Percentiles rank a stretch among this genome's conserved stretches.
Evolutionary conservation across 2,888 invertebrate genomes (phyloP).

Genomic region (Noctua comes): DNA sequence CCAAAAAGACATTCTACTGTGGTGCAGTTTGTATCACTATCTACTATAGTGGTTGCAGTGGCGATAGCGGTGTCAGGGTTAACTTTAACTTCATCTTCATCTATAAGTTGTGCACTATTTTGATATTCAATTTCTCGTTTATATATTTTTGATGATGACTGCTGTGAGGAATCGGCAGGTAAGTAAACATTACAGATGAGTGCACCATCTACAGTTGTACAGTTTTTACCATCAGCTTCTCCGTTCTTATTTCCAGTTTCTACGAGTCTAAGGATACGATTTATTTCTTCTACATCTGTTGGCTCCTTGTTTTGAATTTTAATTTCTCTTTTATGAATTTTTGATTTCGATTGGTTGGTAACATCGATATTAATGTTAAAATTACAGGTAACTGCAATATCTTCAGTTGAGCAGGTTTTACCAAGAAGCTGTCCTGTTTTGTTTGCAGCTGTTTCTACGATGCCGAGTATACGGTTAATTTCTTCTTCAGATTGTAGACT

Average conservation of each 20-base stretch:
- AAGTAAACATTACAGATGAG: constrained; percentile 30
- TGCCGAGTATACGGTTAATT: not conserved
- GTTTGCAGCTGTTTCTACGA: not conserved
- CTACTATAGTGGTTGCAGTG: too few relatives aligned
- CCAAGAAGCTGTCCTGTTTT: not conserved
- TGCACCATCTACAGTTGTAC: constrained; percentile 4
- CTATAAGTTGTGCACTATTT: not conserved
- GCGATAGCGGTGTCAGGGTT: not conserved
- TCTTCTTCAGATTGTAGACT: not conserved
- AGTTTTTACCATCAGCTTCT: not conserved
- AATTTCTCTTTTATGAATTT: constrained; percentile 4
- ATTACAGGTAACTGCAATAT: not conserved
- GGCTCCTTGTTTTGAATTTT: not conserved
- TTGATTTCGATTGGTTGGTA: not conserved
- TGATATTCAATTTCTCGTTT: constrained; percentile 28
- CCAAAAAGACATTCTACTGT: not conserved
- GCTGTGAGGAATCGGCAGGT: not conserved
- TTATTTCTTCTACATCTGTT: constrained; percentile 14
- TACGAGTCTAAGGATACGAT: not conserved
- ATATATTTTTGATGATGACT: not conserved
- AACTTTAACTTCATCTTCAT: constrained; percentile 5
- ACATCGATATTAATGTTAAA: not conserved
- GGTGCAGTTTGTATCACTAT: not conserved
- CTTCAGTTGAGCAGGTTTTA: constrained; percentile 1
- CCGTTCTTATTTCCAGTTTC: not conserved